Conservation (phyloP, 2,113 vertebrate species). For the Oxygymnocypris stewartii region DNA sequence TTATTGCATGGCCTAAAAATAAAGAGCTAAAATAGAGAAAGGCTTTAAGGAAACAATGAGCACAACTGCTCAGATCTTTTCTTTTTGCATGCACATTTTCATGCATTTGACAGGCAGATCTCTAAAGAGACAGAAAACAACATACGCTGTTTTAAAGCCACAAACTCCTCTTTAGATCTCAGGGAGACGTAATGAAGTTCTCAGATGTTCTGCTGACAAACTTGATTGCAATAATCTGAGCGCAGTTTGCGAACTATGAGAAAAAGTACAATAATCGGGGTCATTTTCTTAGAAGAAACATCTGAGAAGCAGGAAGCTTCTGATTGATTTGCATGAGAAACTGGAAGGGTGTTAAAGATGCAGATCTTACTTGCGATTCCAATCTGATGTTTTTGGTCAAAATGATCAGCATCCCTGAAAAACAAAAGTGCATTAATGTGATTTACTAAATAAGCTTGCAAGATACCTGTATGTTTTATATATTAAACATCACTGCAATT, state of each 20-base stretch:
- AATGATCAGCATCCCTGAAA: not conserved
- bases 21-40: constrained; percentile 17
- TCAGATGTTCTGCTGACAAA: no score
- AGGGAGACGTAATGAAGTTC: not conserved
- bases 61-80: not conserved
- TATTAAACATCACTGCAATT: not conserved
- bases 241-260: no score
- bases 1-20: not conserved
- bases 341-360: not conserved
- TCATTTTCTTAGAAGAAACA: no score
- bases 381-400: not conserved
- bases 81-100: not conserved
- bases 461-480: not conserved
- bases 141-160: not conserved
- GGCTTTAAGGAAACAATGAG: not conserved
- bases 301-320: not conserved
- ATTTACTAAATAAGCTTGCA: not conserved
- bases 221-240: no score
- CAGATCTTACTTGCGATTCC: not conserved
- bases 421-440: not conserved
- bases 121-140: not conserved
- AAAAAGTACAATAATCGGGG: no score
- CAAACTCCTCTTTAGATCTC: not conserved
- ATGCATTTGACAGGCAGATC: no score
- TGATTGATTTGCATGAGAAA: not conserved